phyloP scores from a whole-genome alignment of 2,113 vertebrate species.

The Rhinolophus sinicus region DNA sequence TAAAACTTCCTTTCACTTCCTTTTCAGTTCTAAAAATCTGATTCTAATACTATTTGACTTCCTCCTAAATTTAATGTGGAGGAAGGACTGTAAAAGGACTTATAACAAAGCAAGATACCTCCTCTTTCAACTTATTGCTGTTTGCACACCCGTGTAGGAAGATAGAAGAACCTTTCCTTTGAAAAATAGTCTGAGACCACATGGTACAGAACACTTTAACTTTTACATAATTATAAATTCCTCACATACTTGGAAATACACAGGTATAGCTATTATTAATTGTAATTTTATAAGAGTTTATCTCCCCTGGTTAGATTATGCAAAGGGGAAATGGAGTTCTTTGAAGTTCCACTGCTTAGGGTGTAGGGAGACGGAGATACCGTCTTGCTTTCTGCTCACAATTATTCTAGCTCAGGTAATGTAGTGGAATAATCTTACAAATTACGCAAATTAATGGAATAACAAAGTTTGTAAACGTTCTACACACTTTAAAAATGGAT shows the following conservation, averaged over 20 bases:
- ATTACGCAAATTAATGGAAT: not conserved
- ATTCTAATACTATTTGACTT: not conserved
- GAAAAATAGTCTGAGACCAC: not conserved
- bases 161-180: not conserved
- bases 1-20: not conserved
- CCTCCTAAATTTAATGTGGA: not conserved
- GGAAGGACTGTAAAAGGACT: not conserved
- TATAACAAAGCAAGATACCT: not conserved
- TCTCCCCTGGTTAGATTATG: not conserved
- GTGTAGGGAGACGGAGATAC: not conserved
- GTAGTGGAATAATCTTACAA: not conserved
- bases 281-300: not conserved
- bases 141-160: not conserved
- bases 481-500: not conserved
- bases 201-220: not conserved
- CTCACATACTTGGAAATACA: not conserved
- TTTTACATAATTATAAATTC: not conserved
- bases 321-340: conserved; percentile 15
- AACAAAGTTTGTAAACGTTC: not conserved
- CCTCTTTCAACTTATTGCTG: not conserved
- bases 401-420: not conserved
- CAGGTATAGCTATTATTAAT: not conserved
- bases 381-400: not conserved
- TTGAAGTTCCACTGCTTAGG: not conserved
- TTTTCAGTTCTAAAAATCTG: not conserved